These are phyloP conservation scores for Desmophyllum pertusum DNA, from an alignment of 92 coral and sea anemone species.

Conservation along the genomic window DNA sequence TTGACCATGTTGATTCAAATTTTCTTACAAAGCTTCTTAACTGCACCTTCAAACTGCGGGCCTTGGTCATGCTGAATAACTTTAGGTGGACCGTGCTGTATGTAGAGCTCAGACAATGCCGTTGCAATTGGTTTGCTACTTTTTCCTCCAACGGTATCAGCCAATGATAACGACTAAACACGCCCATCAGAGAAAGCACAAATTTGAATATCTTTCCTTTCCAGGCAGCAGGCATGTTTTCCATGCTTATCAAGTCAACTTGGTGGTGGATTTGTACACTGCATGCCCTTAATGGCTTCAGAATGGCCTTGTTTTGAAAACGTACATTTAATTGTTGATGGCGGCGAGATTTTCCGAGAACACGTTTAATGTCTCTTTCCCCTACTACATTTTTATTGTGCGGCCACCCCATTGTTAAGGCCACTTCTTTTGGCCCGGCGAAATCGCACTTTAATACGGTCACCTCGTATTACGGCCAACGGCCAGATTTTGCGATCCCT, in stretches of 20 bases:
- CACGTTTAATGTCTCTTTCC: too few relatives aligned
- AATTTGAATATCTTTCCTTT: slow-evolving; percentile 46
- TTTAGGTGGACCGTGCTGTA: slow-evolving; percentile 48
- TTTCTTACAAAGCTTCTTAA: slow-evolving; percentile 22
- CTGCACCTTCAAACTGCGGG: slow-evolving; percentile 6
- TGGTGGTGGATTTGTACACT: slow-evolving; percentile 54
- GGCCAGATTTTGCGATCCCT: too few relatives aligned
- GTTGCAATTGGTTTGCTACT: slow-evolving; percentile 29
- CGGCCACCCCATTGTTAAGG: too few relatives aligned
- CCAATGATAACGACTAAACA: slow-evolving; percentile 62
- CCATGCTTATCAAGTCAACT: slow-evolving; percentile 60
- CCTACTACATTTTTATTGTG: too few relatives aligned
- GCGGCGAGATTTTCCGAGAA: slow-evolving; percentile 1
- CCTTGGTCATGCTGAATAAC: slow-evolving; percentile 61
- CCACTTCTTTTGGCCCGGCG: too few relatives aligned
- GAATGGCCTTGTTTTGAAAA: slow-evolving; percentile 18
- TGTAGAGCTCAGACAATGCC: slow-evolving; percentile 43
- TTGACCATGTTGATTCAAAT: slow-evolving; percentile 35
- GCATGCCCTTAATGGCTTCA: slow-evolving; percentile 46
- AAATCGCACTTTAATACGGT: too few relatives aligned
- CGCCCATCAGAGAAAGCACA: slow-evolving; percentile 47
- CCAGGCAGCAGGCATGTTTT: slow-evolving; percentile 20
- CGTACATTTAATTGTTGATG: slow-evolving; percentile 1
- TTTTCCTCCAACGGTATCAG: slow-evolving; percentile 55
- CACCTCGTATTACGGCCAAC: too few relatives aligned